A percentile compares a stretch with the other conserved stretches of the same genome.
Conservation (phyloP, 2,797 vertebrate genomes). For the Falco naumanni region DNA sequence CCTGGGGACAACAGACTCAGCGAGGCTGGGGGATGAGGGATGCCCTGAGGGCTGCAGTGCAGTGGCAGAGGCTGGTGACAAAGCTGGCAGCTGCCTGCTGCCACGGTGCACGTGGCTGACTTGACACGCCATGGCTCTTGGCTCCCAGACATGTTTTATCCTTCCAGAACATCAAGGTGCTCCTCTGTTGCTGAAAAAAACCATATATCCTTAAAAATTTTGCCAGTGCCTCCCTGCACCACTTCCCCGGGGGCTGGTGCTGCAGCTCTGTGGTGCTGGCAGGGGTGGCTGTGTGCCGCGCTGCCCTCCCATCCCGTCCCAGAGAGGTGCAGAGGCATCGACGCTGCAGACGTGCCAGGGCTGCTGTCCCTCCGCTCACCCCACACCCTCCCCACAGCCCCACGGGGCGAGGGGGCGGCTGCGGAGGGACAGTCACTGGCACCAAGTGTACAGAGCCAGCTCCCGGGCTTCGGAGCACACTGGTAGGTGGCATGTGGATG, state of each 20-base stretch:
- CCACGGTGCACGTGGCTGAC: accelerated
- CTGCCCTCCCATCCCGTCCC: accelerated
- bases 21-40: accelerated
- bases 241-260: conserved; percentile 9
- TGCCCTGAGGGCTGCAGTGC: background rate
- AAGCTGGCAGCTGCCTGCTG: background rate
- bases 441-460: accelerated
- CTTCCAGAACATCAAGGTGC: background rate
- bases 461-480: accelerated
- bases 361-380: background rate
- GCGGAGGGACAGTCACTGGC: background rate
- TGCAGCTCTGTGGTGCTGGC: background rate
- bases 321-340: background rate
- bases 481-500: accelerated
- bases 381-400: background rate
- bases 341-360: accelerated
- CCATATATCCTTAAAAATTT: accelerated
- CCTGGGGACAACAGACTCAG: background rate
- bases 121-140: background rate
- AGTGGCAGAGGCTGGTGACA: background rate
- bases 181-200: conserved; percentile 13
- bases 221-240: conserved; percentile 2
- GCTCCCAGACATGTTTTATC: background rate
- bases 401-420: accelerated
- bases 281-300: accelerated